Evolutionary conservation across 2,113 vertebrate species (phyloP).

Genomic region (Amblyornis subalaris): DNA sequence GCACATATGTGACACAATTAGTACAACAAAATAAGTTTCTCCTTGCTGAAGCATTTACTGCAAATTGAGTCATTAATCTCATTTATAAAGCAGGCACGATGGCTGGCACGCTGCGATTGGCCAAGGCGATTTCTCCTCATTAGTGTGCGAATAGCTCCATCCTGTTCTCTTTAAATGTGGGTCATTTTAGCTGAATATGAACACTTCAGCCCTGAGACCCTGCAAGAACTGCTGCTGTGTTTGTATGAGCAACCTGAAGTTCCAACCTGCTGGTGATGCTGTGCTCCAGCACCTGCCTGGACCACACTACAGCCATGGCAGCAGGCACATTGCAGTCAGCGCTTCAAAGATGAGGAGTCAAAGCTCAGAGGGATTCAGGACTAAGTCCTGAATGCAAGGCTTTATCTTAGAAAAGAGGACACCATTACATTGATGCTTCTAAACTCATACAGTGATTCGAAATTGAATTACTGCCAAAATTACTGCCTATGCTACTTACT

Average conservation of each 20-base stretch:
- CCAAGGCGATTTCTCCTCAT: constrained; percentile 1
- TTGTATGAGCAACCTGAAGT: not conserved
- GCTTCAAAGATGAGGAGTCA: not conserved
- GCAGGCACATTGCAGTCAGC: not conserved
- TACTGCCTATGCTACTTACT: not conserved
- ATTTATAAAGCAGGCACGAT: constrained; percentile 55
- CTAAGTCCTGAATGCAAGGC: not conserved
- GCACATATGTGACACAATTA: constrained; percentile 59
- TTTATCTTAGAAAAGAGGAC: not conserved
- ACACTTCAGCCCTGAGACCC: not conserved
- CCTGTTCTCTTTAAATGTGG: not conserved
- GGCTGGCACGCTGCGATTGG: not conserved
- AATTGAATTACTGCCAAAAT: not conserved
- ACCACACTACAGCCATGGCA: not conserved
- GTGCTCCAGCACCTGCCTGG: not conserved
- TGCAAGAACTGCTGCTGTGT: not conserved
- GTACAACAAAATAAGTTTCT: constrained; percentile 61
- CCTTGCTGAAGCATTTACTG: constrained; percentile 44
- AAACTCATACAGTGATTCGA: not conserved
- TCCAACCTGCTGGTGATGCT: not conserved
- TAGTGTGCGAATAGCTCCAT: not conserved
- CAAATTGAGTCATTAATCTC: constrained; percentile 67
- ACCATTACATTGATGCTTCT: not conserved
- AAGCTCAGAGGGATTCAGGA: not conserved
- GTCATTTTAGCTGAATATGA: constrained; percentile 7